phyloP scores from a whole-genome alignment of 2,113 vertebrate species.

The Takifugu bimaculatus region DNA sequence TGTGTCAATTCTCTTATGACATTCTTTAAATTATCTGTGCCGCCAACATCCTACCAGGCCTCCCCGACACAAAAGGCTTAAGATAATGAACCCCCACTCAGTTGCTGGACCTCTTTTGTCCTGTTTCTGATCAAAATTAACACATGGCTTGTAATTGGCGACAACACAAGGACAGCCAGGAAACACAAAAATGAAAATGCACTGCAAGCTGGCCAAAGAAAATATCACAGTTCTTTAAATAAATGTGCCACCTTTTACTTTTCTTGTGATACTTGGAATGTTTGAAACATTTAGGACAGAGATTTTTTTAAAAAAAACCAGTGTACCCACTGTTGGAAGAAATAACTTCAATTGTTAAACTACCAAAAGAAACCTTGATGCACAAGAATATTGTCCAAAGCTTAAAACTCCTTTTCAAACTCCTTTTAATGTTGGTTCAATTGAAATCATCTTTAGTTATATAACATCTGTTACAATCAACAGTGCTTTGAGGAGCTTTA shows the following conservation, averaged over 20 bases:
- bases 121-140: constrained; percentile 19
- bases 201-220: neutral
- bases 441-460: too few species aligned
- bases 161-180: neutral
- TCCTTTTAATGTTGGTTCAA: too few species aligned
- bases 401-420: too few species aligned
- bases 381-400: too few species aligned
- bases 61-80: constrained; percentile 18
- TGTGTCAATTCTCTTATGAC: constrained; percentile 24
- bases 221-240: neutral
- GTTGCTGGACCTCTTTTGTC: constrained; percentile 12
- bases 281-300: neutral
- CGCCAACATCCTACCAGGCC: neutral
- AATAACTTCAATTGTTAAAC: constrained; percentile 27
- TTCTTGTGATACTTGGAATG: neutral
- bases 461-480: too few species aligned
- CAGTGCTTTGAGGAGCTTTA: too few species aligned
- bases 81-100: constrained; percentile 18
- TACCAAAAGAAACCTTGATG: neutral
- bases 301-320: neutral
- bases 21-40: constrained; percentile 16
- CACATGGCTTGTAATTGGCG: constrained; percentile 10
- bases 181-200: neutral
- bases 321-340: constrained; percentile 2
- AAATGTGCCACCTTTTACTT: neutral